These are phyloP conservation scores for Solenopsis fugax DNA, from an alignment of 1,140 invertebrate species.

Conservation along the genomic window DNA sequence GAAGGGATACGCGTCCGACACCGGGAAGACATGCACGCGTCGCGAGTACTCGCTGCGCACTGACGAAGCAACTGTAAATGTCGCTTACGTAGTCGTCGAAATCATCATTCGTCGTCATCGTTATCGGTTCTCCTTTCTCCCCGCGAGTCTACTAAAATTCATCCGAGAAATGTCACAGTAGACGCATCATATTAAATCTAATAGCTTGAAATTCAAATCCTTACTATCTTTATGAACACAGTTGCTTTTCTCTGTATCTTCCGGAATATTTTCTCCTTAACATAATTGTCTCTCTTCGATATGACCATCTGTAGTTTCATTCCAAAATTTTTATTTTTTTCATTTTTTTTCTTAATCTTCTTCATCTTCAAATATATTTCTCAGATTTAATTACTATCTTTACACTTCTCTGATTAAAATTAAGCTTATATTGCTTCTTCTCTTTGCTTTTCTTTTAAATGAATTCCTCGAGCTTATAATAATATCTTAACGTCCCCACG, in stretches of 20 bases:
- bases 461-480: not conserved
- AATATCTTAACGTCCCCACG: not conserved
- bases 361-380: not conserved
- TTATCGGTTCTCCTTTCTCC: constrained; percentile 37
- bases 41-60: constrained; percentile 69
- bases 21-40: constrained; percentile 63
- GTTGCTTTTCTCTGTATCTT: not conserved
- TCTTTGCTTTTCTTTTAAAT: constrained; percentile 4
- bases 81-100: constrained; percentile 52
- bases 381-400: no score
- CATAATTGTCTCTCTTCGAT: not conserved
- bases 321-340: not conserved
- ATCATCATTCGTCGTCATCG: constrained; percentile 40
- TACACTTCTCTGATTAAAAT: not conserved
- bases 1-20: not conserved
- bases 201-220: constrained; percentile 1
- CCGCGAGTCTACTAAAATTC: not conserved
- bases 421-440: not conserved
- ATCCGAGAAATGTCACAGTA: not conserved
- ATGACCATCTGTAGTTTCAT: not conserved
- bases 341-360: not conserved
- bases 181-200: constrained; percentile 5
- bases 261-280: not conserved
- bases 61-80: constrained; percentile 63
- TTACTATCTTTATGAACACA: not conserved